Base-by-base conservation (phyloP, 2,797 vertebrate genomes). In the Sparus aurata region DNA sequence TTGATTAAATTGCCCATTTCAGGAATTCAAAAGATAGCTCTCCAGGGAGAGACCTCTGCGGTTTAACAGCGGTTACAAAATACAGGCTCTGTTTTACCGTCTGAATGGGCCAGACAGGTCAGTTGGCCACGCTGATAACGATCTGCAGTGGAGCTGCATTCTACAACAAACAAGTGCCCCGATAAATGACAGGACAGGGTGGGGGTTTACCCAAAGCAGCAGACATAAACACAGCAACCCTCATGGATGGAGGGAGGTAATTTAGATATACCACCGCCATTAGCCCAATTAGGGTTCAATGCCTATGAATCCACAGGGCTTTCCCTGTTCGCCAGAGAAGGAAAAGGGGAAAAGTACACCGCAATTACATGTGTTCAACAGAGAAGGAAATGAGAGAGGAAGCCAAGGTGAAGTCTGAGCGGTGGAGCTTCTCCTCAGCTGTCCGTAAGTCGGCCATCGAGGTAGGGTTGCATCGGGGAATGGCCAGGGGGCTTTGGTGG, bases 211-310 rank as follows among this genome's bases (percentile, higher is more conserved):
- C 82, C 90, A 60, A 83, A 85, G 87, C 94, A 89, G 89, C 89
- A 96, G 95, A 96, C 95, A 95, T 96, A 96, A 96, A 96, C 95
- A 96, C 84, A 78, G 90, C 68, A 87, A 77, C 90, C 92, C 88
- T 74, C 92, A 92, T 91, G 92, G 89, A 92, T 91, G 90, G 89
- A 94, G 92, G 92, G 86, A 84, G 87, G 91, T 92, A 90, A 95
- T 95, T 96, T 95, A 93, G 93, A 93, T 93, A 85, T 75, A 92
- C 90, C 89, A 87, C 91, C 82, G 38, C 91, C 93, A 95, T 96
- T 95, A 96, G 90, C 15, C 80, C 90, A 90, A 94, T 94, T 94
- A 94, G 89, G 92, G 93, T 93, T 93, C 94, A 95, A 78, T 95
- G 94, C 87, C 90, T 92, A 82, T 94, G 93, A 95, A 93, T 95